Percentiles rank a stretch among this genome's conserved stretches.
Evolutionary conservation across 2,888 invertebrate genomes (phyloP).

Genomic region (Pardosa pseudoannulata): DNA sequence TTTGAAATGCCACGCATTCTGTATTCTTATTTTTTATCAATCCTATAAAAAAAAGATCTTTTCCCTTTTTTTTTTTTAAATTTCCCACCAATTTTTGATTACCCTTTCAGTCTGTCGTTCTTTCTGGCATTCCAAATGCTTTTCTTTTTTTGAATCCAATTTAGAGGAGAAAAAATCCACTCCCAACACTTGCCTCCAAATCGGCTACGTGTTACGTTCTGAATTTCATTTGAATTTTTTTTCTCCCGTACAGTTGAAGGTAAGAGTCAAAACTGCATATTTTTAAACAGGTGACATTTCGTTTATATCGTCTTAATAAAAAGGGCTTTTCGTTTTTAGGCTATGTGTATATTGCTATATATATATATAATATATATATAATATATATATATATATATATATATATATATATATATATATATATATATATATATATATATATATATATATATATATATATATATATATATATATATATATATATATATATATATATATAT

Average conservation of each 20-base stretch:
- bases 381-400: too few relatives aligned
- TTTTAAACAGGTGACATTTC: neutral
- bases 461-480: too few relatives aligned
- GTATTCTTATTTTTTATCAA: neutral
- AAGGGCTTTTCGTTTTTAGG: too few relatives aligned
- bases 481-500: too few relatives aligned
- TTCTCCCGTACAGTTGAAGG: neutral
- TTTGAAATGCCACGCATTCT: neutral
- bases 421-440: too few relatives aligned
- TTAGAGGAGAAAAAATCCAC: neutral
- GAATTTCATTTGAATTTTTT: neutral
- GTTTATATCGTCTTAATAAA: too few relatives aligned
- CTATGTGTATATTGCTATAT: too few relatives aligned
- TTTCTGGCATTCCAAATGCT: neutral
- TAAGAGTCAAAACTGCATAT: neutral
- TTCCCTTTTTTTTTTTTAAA: neutral
- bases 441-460: too few relatives aligned
- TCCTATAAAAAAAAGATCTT: neutral
- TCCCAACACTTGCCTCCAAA: neutral
- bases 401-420: too few relatives aligned
- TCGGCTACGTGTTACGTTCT: neutral
- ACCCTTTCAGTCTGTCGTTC: neutral
- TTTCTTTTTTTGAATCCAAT: conserved; percentile 1
- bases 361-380: too few relatives aligned
- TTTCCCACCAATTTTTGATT: neutral